Evolutionary conservation across 2,888 invertebrate species (phyloP).

Genomic region (Tetranychus piercei): DNA sequence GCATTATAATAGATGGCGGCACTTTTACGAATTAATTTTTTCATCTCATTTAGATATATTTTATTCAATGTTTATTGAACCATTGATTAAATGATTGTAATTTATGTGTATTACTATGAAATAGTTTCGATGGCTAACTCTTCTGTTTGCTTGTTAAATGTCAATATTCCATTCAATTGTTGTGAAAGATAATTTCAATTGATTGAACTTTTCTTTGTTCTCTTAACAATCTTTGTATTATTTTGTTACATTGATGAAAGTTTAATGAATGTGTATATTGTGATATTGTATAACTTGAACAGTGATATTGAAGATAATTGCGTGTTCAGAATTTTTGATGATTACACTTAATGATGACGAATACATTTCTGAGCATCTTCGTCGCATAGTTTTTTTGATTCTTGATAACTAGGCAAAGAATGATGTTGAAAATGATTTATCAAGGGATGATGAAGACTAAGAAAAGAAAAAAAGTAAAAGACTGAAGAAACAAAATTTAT

Average conservation of each 20-base stretch:
- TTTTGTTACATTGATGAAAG: background rate
- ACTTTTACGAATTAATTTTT: background rate
- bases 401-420: background rate
- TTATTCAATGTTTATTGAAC: too few species aligned
- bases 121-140: too few species aligned
- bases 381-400: too few species aligned
- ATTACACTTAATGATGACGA: background rate
- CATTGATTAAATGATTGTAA: too few species aligned
- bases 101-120: too few species aligned
- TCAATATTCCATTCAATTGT: too few species aligned
- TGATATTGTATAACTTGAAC: background rate
- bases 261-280: background rate
- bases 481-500: too few species aligned
- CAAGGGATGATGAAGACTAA: background rate
- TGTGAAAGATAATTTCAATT: background rate
- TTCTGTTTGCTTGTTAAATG: too few species aligned
- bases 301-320: background rate
- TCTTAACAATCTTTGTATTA: background rate
- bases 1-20: background rate
- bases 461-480: background rate
- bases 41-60: background rate
- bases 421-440: background rate
- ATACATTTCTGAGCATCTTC: background rate
- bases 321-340: background rate
- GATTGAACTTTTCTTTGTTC: background rate